phyloP scores from a whole-genome alignment of 2,888 invertebrate species.

The Calliscelio sp. region DNA sequence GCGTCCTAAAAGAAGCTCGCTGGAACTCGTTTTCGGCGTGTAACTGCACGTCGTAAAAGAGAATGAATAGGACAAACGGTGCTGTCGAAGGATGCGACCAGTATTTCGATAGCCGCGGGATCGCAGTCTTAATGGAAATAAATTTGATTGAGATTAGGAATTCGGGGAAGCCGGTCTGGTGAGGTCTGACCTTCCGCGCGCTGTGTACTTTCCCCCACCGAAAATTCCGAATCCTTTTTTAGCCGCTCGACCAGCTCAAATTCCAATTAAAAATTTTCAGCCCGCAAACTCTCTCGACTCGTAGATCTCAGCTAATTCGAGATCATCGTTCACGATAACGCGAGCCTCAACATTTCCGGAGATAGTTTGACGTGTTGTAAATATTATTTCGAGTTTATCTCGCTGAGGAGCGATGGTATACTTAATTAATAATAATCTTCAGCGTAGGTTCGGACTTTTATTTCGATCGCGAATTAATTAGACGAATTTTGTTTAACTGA shows the following conservation, averaged over 20 bases:
- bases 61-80: conserved; percentile 71
- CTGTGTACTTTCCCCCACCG: conserved; percentile 39
- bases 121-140: conserved; percentile 81
- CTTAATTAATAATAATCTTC: conserved; percentile 57
- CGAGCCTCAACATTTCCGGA: conserved; percentile 55
- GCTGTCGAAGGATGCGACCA: conserved; percentile 70
- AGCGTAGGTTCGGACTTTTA: conserved; percentile 30
- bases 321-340: conserved; percentile 72
- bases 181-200: conserved; percentile 79
- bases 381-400: conserved; percentile 57
- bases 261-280: conserved; percentile 80
- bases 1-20: conserved; percentile 8
- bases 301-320: conserved; percentile 63
- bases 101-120: conserved; percentile 76
- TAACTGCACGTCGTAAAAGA: conserved; percentile 67
- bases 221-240: conserved; percentile 48
- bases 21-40: conserved; percentile 56
- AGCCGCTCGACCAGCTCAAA: conserved; percentile 72
- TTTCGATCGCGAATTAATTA: conserved; percentile 41
- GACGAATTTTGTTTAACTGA: background rate
- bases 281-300: conserved; percentile 54
- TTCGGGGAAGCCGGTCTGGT: conserved; percentile 81
- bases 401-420: conserved; percentile 20
- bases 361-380: conserved; percentile 59
- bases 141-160: conserved; percentile 85